These are phyloP conservation scores for Solen grandis DNA, from an alignment of 1,140 invertebrate species.

Conservation along the genomic window DNA sequence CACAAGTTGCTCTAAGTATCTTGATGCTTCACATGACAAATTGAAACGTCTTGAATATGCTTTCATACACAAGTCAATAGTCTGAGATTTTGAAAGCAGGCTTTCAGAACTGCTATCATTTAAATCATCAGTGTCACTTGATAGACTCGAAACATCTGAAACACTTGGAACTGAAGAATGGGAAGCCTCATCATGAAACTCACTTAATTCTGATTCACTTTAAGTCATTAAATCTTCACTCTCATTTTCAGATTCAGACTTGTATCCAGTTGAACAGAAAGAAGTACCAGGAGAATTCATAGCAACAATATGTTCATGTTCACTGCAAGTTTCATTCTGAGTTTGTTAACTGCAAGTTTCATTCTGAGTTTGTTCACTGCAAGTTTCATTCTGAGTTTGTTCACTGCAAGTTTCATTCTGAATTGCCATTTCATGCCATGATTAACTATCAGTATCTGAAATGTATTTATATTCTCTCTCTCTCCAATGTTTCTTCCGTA, in stretches of 20 bases:
- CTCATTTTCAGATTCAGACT: conserved; percentile 20
- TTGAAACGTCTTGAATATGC: conserved; percentile 41
- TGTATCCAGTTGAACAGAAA: conserved; percentile 12
- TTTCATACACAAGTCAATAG: conserved; percentile 39
- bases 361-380: no score
- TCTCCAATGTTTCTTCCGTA: conserved; percentile 10
- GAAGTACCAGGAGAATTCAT: conserved; percentile 7
- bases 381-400: conserved; percentile 11
- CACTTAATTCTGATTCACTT: conserved; percentile 30
- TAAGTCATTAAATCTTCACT: no score
- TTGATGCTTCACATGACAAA: conserved; percentile 20
- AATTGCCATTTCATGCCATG: conserved; percentile 23
- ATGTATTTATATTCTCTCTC: conserved; percentile 13
- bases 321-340: no score
- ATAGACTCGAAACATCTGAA: conserved; percentile 32
- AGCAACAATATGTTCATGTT: conserved; percentile 14
- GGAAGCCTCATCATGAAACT: neutral
- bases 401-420: no score
- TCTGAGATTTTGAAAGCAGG: conserved; percentile 35
- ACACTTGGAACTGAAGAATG: no score
- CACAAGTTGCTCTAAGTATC: conserved; percentile 27
- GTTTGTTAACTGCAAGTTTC: no score
- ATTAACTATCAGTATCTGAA: conserved; percentile 30
- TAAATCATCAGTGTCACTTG: conserved; percentile 36
- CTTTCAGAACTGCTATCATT: conserved; percentile 24